These are phyloP conservation scores for Pheucticus melanocephalus DNA, from an alignment of 2,113 vertebrate genomes.

Conservation along the genomic window DNA sequence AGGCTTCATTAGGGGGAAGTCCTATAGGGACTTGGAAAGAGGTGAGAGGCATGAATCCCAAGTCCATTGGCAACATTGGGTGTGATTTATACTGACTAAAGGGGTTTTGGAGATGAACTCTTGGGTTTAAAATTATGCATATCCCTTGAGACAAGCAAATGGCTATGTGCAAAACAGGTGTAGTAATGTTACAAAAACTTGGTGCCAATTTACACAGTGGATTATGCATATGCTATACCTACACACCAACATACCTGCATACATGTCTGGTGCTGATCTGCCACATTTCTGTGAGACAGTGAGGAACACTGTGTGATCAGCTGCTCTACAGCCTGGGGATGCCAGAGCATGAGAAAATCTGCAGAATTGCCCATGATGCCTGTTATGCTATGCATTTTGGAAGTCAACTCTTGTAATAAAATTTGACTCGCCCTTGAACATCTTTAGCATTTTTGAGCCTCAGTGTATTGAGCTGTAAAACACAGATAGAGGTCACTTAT, in stretches of 20 bases:
- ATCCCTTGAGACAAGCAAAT: background rate
- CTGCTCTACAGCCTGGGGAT: background rate
- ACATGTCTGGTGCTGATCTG: background rate
- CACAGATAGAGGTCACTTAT: background rate
- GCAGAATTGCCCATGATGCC: background rate
- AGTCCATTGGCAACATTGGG: background rate
- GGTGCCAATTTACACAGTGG: background rate
- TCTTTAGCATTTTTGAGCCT: background rate
- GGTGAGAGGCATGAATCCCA: background rate
- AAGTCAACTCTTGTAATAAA: background rate
- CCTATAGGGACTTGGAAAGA: background rate
- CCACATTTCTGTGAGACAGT: background rate
- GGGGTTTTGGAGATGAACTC: background rate
- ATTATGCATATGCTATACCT: background rate
- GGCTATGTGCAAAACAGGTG: background rate
- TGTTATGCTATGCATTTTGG: background rate
- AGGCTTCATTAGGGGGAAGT: background rate
- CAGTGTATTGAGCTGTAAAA: background rate
- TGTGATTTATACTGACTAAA: background rate
- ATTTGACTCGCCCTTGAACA: fast-evolving
- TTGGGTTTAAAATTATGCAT: background rate
- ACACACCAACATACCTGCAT: too few relatives aligned
- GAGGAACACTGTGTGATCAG: fast-evolving
- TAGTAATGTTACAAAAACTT: background rate
- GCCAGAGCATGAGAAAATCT: background rate